Evolutionary conservation across 92 coral and sea anemone genomes (phyloP), one percentile per base, ranked within the genome.

Genomic region (Metridium senile): DNA sequence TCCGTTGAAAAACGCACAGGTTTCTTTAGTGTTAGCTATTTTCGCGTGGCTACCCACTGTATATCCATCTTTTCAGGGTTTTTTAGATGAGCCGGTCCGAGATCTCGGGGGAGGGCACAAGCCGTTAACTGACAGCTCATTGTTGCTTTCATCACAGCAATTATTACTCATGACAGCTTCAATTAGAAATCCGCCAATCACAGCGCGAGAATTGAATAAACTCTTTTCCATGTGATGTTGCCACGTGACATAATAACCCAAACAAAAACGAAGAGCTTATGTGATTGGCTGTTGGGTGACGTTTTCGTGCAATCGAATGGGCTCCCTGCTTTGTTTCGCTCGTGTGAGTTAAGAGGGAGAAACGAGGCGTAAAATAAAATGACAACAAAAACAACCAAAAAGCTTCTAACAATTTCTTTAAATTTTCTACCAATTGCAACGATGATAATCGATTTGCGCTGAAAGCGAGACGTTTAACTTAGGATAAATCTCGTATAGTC

Each of bases 141-240:
- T 91, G 97, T 89, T 88, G 90, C 90, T 85, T 85, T 92, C 97
- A 92, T 92, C 97, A 92, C 87, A 82, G 91, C 91, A 92, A 92
- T 92, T 92, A 92, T 88, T 88, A 92, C 91, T 92, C 89, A 74
- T 92, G 97, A 92, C 97, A 92, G 97, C 79, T 92, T 85, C 82
- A 86, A 85, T 85, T 86, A 88, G 74, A 33, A 66, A 62, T 82
- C 33, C 30, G 68, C 97, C 97, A 92, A 92, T 88, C 89, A 73
- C 25, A 62, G 85, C 25, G n/a, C 33, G 31, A 31, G 32, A 31
- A 46, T 86, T 76, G 62, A 75, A 68, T 68, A 71, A 85, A 75
- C 43, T 81, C 64, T 25, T 49, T 62, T 11, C 89, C 97, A 92
- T 90, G 97, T 92, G 97, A 51, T 70, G 58, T 32, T 26, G 28